Evolutionary conservation across 2,797 vertebrate genomes (phyloP).

Genomic region (Bucorvus abyssinicus): DNA sequence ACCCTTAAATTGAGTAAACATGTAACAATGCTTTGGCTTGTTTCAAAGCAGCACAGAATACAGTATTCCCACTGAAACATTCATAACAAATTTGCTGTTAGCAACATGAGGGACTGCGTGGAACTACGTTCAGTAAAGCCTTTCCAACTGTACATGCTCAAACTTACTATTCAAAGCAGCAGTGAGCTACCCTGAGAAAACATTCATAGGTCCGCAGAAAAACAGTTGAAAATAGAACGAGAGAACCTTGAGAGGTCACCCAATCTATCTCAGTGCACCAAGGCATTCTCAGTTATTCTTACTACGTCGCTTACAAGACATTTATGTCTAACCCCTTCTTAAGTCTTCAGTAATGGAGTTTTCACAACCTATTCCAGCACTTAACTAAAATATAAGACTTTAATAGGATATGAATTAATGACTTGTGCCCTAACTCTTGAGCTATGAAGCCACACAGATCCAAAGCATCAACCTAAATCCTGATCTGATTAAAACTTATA

Average conservation of each 20-base stretch:
- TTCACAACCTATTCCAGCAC: slow-evolving; percentile 1
- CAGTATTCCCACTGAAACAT: not conserved
- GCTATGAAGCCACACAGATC: not conserved
- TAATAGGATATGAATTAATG: slow-evolving; percentile 49
- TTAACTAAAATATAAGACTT: slow-evolving; percentile 47
- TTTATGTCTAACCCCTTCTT: not conserved
- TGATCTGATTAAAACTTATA: slow-evolving; percentile 32
- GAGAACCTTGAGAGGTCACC: not conserved
- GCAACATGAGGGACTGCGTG: rapidly evolving
- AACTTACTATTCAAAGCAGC: not conserved
- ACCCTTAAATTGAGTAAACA: not conserved
- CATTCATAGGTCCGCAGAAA: not conserved
- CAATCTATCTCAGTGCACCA: not conserved
- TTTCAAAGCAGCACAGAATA: not conserved
- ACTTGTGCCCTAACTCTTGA: slow-evolving; percentile 12
- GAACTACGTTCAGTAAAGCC: not conserved
- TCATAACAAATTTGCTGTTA: not conserved
- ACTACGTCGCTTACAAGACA: not conserved
- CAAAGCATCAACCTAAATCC: slow-evolving; percentile 33
- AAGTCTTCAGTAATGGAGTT: slow-evolving; percentile 1
- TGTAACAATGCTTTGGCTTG: not conserved
- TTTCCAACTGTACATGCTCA: rapidly evolving
- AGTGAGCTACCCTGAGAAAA: not conserved
- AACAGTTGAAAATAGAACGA: not conserved
- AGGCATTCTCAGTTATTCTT: not conserved